A percentile compares a stretch with the other conserved stretches of the same genome.
These are phyloP conservation scores for Podotricha telesiphe DNA, from an alignment of 2,888 invertebrate species.

Conservation along the genomic window DNA sequence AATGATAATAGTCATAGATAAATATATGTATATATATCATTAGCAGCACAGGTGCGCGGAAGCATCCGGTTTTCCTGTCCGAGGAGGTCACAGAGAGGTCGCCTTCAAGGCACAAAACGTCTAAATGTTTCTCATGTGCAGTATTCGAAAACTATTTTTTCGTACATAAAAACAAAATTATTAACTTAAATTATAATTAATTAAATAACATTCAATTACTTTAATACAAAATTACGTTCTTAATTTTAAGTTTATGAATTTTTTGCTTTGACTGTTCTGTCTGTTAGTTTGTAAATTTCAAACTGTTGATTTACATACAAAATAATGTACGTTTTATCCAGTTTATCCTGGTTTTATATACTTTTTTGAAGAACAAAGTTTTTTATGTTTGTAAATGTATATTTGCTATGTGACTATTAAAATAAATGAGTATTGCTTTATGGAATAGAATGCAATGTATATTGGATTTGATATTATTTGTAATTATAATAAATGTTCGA, in stretches of 20 bases:
- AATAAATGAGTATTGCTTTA: not conserved
- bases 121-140: conserved; percentile 13
- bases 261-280: no score
- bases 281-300: no score
- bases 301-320: no score
- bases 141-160: not conserved
- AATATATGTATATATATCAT: conserved; percentile 36
- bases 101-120: conserved; percentile 41
- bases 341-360: no score
- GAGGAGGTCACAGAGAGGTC: conserved; percentile 49
- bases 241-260: no score
- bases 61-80: conserved; percentile 52
- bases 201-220: not conserved
- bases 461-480: conserved; percentile 9
- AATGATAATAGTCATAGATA: conserved; percentile 32
- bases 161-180: not conserved
- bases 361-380: no score
- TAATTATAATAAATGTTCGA: conserved; percentile 13
- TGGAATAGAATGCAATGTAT: not conserved
- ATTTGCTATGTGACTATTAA: not conserved
- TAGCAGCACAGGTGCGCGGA: conserved; percentile 49
- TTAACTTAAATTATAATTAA: not conserved
- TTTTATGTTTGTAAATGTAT: not conserved
- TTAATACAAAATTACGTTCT: not conserved
- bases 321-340: no score